A percentile compares a stretch with the other conserved stretches of the same genome.
Conservation (phyloP, 2,888 invertebrate species). For the Sesia apiformis region DNA sequence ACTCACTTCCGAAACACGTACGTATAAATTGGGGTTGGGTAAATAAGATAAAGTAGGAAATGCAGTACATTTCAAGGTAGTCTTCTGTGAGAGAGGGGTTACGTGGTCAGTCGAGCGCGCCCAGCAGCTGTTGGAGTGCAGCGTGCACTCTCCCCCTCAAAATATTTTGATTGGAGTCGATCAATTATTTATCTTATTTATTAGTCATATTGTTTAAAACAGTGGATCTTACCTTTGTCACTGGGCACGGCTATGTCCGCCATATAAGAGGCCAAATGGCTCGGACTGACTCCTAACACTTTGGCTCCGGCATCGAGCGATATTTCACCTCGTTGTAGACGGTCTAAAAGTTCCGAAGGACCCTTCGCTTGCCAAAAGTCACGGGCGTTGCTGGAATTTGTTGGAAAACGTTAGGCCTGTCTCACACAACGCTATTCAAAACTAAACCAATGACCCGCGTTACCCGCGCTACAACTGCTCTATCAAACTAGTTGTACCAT, state of each 20-base stretch:
- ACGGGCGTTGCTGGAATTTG: constrained; percentile 37
- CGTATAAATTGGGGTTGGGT: not conserved
- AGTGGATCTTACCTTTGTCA: constrained; percentile 26
- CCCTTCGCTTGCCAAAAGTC: constrained; percentile 88
- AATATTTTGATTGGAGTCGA: not conserved
- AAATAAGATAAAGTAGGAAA: not conserved
- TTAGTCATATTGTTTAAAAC: not conserved
- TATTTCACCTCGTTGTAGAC: constrained; percentile 82
- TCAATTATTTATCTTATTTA: no score
- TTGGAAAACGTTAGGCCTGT: no score
- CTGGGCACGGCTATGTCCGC: constrained; percentile 29
- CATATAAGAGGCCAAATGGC: constrained; percentile 81
- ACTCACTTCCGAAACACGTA: not conserved
- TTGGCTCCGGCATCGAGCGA: constrained; percentile 82
- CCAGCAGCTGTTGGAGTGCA: no score
- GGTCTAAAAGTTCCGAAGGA: constrained; percentile 81
- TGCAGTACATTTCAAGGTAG: no score
- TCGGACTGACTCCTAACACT: constrained; percentile 83
- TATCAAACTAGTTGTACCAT: no score
- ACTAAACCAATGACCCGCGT: no score
- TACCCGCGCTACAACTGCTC: no score
- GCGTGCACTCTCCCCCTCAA: no score
- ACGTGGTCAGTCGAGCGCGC: no score
- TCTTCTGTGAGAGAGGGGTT: no score
- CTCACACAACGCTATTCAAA: no score